Evolutionary conservation across 2,888 invertebrate genomes (phyloP).

Genomic region (Phoenoteleia sp.): DNA sequence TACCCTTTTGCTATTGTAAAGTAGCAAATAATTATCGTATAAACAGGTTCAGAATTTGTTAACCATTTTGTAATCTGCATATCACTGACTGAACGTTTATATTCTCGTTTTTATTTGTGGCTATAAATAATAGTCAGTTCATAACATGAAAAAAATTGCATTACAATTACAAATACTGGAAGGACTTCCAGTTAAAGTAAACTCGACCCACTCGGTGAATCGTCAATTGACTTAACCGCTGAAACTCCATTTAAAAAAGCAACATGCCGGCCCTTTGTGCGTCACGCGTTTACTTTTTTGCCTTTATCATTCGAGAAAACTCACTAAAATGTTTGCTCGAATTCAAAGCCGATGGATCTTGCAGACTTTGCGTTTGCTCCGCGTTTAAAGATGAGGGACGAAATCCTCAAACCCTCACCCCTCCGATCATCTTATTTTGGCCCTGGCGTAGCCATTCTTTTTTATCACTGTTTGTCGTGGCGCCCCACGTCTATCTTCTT

Average conservation of each 20-base stretch:
- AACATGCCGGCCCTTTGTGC: conserved; percentile 25
- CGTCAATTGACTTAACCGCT: conserved; percentile 35
- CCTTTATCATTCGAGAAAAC: conserved; percentile 48
- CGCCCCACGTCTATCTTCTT: conserved; percentile 55
- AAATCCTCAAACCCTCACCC: conserved; percentile 79
- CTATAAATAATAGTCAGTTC: too few relatives aligned
- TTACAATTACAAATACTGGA: too few relatives aligned
- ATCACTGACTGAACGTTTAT: too few relatives aligned
- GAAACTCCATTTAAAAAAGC: conserved; percentile 29
- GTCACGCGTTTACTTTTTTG: conserved; percentile 57
- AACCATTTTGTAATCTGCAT: too few relatives aligned
- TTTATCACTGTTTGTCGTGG: conserved; percentile 66
- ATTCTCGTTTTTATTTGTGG: too few relatives aligned
- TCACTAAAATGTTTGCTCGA: conserved; percentile 77
- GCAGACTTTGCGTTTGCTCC: conserved; percentile 77
- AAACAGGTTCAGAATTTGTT: too few relatives aligned
- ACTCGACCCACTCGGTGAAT: conserved; percentile 15
- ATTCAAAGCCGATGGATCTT: conserved; percentile 78
- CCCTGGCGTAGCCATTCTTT: conserved; percentile 50
- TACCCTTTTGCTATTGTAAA: too few relatives aligned
- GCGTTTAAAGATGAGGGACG: conserved; percentile 75
- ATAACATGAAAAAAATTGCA: too few relatives aligned
- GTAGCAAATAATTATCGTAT: too few relatives aligned
- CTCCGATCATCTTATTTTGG: conserved; percentile 63
- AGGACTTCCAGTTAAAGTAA: too few relatives aligned